Conservation (phyloP, 2,888 invertebrate genomes). For the Malacosoma neustria region DNA sequence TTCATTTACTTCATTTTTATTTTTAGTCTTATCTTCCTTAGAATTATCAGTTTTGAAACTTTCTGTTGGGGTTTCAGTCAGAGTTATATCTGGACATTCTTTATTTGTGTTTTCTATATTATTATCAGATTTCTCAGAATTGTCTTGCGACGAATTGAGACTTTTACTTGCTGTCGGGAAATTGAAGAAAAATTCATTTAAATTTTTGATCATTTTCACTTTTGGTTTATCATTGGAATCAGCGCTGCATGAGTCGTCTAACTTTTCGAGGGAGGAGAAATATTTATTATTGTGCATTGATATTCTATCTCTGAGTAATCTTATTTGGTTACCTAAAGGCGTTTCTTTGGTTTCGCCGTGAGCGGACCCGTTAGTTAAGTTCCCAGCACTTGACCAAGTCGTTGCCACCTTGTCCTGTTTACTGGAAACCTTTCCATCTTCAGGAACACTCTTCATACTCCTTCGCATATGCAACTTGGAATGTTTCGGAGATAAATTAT, state of each 20-base stretch:
- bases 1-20: constrained; percentile 55
- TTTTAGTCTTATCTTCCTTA: constrained; percentile 34
- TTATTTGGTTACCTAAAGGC: constrained; percentile 57
- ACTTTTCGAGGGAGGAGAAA: constrained; percentile 75
- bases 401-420: constrained; percentile 21
- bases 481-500: constrained; percentile 27
- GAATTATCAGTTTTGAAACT: constrained; percentile 39
- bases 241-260: constrained; percentile 50
- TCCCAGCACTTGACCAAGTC: constrained; percentile 45
- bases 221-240: constrained; percentile 47
- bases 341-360: constrained; percentile 38
- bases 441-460: constrained; percentile 56
- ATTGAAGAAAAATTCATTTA: constrained; percentile 89
- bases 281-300: constrained; percentile 64
- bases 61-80: constrained; percentile 49
- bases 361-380: constrained; percentile 47
- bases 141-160: constrained; percentile 31
- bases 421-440: constrained; percentile 36
- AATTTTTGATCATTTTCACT: constrained; percentile 81
- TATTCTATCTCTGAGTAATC: constrained; percentile 55
- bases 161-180: constrained; percentile 80
- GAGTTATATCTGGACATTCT: constrained; percentile 47
- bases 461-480: constrained; percentile 28
- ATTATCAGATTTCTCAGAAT: constrained; percentile 47
- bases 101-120: constrained; percentile 40